Conservation (phyloP, 2,797 vertebrate genomes). For the Nannoperca obscura region DNA sequence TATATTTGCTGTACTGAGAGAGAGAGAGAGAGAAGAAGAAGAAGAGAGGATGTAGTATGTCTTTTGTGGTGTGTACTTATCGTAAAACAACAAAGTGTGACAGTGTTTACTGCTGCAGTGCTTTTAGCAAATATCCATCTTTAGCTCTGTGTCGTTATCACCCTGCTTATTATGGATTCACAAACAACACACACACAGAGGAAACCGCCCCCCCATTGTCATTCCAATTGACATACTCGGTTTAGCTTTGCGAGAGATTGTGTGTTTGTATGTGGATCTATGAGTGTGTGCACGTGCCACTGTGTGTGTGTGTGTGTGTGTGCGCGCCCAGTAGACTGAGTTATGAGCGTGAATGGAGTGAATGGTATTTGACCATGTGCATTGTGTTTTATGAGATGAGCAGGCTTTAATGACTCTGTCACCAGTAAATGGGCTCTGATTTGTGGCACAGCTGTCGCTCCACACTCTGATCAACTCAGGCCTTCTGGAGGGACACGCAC, state of each 20-base stretch:
- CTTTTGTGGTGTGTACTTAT: constrained; percentile 67
- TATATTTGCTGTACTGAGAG: constrained; percentile 21
- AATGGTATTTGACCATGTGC: constrained; percentile 77
- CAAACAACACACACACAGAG: constrained; percentile 31
- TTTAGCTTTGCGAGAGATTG: constrained; percentile 59
- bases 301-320: constrained; percentile 28
- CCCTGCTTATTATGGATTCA: constrained; percentile 60
- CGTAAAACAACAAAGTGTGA: constrained; percentile 70
- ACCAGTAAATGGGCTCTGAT: constrained; percentile 85
- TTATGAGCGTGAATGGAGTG: constrained; percentile 75
- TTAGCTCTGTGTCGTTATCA: constrained; percentile 63
- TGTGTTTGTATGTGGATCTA: constrained; percentile 41
- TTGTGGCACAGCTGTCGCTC: constrained; percentile 83
- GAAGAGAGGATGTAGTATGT: constrained; percentile 11
- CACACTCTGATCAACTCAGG: constrained; percentile 71
- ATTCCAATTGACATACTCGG: constrained; percentile 62
- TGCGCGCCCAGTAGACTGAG: constrained; percentile 69
- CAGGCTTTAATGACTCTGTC: constrained; percentile 86
- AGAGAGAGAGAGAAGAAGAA: background rate
- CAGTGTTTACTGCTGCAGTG: constrained; percentile 67
- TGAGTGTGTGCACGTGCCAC: constrained; percentile 1
- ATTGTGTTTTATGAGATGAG: constrained; percentile 84
- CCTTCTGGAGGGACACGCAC: constrained; percentile 63
- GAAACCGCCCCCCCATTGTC: constrained; percentile 27
- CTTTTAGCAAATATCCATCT: constrained; percentile 70